phyloP scores from a whole-genome alignment of 1,140 invertebrate genomes.

The Belonocnema kinseyi region DNA sequence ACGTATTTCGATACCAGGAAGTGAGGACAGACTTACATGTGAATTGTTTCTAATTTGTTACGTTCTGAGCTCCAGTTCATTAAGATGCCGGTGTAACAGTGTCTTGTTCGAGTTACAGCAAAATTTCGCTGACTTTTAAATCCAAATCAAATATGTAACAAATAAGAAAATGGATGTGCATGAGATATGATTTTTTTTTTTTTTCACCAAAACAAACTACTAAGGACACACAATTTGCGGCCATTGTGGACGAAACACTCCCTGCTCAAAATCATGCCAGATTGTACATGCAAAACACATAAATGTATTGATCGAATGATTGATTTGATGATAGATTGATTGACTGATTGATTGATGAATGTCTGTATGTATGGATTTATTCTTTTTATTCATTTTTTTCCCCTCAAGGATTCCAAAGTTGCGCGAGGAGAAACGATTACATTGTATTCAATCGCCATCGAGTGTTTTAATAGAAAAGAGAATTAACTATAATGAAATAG shows the following conservation, averaged over 20 bases:
- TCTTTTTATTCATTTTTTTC: neutral
- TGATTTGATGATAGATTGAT: too few relatives aligned
- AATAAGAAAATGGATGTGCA: constrained; percentile 71
- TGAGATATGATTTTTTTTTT: constrained; percentile 43
- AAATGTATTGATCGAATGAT: too few relatives aligned
- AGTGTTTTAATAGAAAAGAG: too few relatives aligned
- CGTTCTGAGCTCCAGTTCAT: constrained; percentile 76
- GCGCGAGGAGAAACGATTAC: too few relatives aligned
- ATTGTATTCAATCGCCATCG: too few relatives aligned
- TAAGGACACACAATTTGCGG: neutral
- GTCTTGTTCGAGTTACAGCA: constrained; percentile 76
- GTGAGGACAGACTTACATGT: constrained; percentile 72
- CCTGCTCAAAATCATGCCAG: too few relatives aligned
- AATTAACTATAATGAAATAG: too few relatives aligned
- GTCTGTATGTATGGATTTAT: too few relatives aligned
- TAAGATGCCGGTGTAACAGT: constrained; percentile 75
- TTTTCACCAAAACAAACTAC: constrained; percentile 11
- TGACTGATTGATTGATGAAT: too few relatives aligned
- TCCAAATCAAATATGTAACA: constrained; percentile 76
- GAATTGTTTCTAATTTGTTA: constrained; percentile 74
- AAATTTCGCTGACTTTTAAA: constrained; percentile 75
- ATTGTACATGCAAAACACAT: too few relatives aligned
- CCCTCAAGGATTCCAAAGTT: too few relatives aligned
- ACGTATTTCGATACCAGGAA: constrained; percentile 58
- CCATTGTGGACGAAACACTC: too few relatives aligned